phyloP scores from a whole-genome alignment of 1,140 invertebrate species.

The Carposina sasakii region DNA sequence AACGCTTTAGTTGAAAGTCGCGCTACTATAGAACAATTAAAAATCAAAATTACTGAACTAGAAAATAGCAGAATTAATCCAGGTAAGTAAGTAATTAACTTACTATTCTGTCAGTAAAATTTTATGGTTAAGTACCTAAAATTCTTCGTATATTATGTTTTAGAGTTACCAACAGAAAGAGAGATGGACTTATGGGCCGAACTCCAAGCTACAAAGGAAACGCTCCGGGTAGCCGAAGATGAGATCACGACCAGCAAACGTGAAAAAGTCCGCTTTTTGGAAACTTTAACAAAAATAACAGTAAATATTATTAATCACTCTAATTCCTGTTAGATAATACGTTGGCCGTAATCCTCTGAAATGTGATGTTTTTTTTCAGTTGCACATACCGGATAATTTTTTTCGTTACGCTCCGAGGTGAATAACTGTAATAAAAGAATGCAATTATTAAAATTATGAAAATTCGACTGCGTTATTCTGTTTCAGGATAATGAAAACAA shows the following conservation, averaged over 20 bases:
- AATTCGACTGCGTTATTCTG: conserved; percentile 10
- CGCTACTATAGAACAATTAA: conserved; percentile 41
- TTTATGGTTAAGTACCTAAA: background rate
- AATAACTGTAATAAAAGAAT: conserved; percentile 16
- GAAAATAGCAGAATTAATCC: conserved; percentile 50
- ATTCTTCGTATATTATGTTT: conserved; percentile 9
- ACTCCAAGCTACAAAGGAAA: conserved; percentile 56
- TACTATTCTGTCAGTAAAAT: background rate
- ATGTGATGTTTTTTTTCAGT: conserved; percentile 50
- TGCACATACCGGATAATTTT: conserved; percentile 41
- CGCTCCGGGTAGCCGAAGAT: conserved; percentile 52
- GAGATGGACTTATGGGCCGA: conserved; percentile 64
- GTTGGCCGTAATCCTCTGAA: background rate
- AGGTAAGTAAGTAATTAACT: conserved; percentile 23
- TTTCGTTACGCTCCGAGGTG: conserved; percentile 30
- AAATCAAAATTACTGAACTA: conserved; percentile 43
- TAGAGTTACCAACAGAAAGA: conserved; percentile 56
- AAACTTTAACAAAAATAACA: conserved; percentile 56
- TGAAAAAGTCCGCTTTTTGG: conserved; percentile 61
- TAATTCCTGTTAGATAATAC: background rate
- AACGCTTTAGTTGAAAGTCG: conserved; percentile 30
- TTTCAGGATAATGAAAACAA: conserved; percentile 58
- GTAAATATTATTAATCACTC: conserved; percentile 33
- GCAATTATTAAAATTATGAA: too few species aligned
- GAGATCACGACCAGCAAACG: conserved; percentile 53